Conservation (phyloP, 2,888 invertebrate genomes). For the Rhagophthalmus giganteus region DNA sequence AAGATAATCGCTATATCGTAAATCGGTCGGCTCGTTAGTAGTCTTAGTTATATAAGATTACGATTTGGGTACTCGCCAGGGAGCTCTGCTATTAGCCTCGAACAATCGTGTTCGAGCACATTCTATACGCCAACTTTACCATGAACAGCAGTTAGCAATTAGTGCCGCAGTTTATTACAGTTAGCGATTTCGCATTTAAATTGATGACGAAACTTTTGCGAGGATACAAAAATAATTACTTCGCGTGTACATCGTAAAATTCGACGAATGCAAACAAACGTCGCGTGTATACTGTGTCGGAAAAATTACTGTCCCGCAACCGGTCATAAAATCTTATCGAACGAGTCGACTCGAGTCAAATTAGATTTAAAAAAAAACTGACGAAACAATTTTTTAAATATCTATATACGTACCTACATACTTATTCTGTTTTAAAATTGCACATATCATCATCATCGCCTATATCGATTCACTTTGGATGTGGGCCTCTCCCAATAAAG, state of each 20-base stretch:
- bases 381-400: neutral
- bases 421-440: too few species aligned
- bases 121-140: slow-evolving; percentile 22
- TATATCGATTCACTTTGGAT: too few species aligned
- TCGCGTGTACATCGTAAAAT: neutral
- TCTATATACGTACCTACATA: too few species aligned
- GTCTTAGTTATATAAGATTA: slow-evolving; percentile 18
- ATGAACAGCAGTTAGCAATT: slow-evolving; percentile 25
- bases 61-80: slow-evolving; percentile 26
- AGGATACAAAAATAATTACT: slow-evolving; percentile 17
- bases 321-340: neutral
- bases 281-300: too few species aligned
- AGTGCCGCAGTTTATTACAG: slow-evolving; percentile 24
- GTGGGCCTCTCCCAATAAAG: too few species aligned
- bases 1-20: slow-evolving; percentile 13
- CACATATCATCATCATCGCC: too few species aligned
- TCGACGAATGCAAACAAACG: too few species aligned
- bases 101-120: slow-evolving; percentile 22
- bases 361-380: too few species aligned
- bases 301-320: neutral
- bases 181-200: slow-evolving; percentile 26
- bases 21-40: slow-evolving; percentile 17
- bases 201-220: slow-evolving; percentile 22
- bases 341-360: too few species aligned
- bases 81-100: slow-evolving; percentile 18